Base-by-base conservation (phyloP, 2,113 vertebrate species). In the Lepus americanus region DNA sequence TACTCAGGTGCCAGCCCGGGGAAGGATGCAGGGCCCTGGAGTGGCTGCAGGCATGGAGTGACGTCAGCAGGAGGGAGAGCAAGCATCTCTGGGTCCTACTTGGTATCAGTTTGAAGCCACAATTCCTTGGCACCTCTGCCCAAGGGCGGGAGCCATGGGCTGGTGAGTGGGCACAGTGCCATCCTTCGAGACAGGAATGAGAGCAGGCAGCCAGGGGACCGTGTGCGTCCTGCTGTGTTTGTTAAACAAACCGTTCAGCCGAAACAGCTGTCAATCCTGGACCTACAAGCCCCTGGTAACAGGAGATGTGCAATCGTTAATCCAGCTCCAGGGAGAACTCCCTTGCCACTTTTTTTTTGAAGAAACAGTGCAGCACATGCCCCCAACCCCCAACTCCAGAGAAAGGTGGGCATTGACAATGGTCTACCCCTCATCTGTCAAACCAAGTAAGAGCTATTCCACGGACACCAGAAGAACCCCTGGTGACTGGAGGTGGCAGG, bases 181-280 rank as follows among this genome's bases (percentile, higher is more conserved):
- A 36, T 90, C 49, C 33, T 49, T 16, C 1, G 16, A 90, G 84
- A 25, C 53, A 49, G 0, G 69, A 92, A 29, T 51, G 93, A 51
- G 86, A 92, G 53, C 87, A 90, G 94, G 81, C 91, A 55, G 55
- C 93, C 22, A 29, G 91, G 94, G 95, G 95, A 25, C 33, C 7
- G 5, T 94, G 94, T 89, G 4, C 70, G 92, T 61, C 36, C 83
- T 73, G 74, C 82, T 51, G 79, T 94, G 89, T 97, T 97, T 96
- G 96, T 96, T 96, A 84, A 95, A 96, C 97, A 97, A 69, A 36
- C 85, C 27, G 4, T 70, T 97, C 96, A 95, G 0, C 1, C 7
- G 9, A 59, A 76, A 29, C 80, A 94, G 96, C 96, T 96, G 95
- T 96, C 97, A 85, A 16, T 90, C 94, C 84, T 19, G 17, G 23